phyloP scores from a whole-genome alignment of 2,888 invertebrate species.

The Dendrolimus pini region DNA sequence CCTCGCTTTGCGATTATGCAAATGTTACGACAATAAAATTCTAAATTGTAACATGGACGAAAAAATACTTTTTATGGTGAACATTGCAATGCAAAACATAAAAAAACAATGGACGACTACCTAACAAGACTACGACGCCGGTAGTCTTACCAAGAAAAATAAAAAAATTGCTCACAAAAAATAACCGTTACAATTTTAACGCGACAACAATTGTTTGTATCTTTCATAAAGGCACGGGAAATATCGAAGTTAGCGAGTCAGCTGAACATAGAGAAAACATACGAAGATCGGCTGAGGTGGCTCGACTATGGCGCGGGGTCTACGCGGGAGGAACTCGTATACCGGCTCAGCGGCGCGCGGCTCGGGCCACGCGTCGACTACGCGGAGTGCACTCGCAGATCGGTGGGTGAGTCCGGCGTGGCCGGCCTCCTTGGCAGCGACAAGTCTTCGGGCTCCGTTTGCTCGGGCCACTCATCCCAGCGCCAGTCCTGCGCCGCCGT shows the following conservation, averaged over 20 bases:
- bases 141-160: conserved; percentile 48
- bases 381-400: conserved; percentile 69
- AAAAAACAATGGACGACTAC: conserved; percentile 56
- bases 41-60: conserved; percentile 61
- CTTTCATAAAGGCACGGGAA: conserved; percentile 5
- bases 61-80: conserved; percentile 52
- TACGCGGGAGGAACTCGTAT: conserved; percentile 86
- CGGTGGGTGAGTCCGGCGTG: conserved; percentile 69
- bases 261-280: background rate
- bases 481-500: conserved; percentile 58
- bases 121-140: conserved; percentile 42
- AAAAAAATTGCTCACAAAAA: conserved; percentile 30
- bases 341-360: conserved; percentile 74
- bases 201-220: conserved; percentile 21
- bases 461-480: conserved; percentile 82
- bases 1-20: conserved; percentile 69
- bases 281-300: conserved; percentile 20
- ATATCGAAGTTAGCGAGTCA: background rate
- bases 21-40: conserved; percentile 64
- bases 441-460: conserved; percentile 94
- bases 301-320: conserved; percentile 48
- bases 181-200: conserved; percentile 31
- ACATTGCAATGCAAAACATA: conserved; percentile 50
- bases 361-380: conserved; percentile 49
- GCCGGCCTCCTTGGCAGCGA: conserved; percentile 80